Evolutionary conservation across 2,797 vertebrate species (phyloP), one percentile per base, ranked within the genome.

Genomic region (Molothrus aeneus): DNA sequence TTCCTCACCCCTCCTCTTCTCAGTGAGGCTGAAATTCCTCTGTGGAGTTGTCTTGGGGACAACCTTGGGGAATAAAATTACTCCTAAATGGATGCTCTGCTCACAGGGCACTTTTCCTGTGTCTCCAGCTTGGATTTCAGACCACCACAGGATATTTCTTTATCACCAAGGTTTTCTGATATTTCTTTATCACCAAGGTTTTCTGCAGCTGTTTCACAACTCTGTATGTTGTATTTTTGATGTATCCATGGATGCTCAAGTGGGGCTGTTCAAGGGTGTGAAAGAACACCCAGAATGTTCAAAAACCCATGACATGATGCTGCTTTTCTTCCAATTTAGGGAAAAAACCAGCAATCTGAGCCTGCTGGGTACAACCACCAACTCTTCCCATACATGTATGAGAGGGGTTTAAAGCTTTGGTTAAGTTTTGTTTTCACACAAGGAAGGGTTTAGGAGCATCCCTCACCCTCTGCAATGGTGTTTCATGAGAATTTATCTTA

Each of bases 301-400:
- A 57, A 38, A 73, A 92, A 2, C 32, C 31, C 14, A 7, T 0
- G 3, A 12, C 45, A 36, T 0, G 4, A 51, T 48, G 65, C 43
- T 70, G 47, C 26, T 92, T 85, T 59, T 66, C 64, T 71, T 60
- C 82, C 72, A 26, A 11, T 66, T 91, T 60, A 60, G 82, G 85
- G 45, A 36, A 80, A 80, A 71, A 66, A 64, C 0, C 17, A 17
- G 56, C 56, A 36, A 43, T 14, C 43, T 50, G 34, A 47, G 69
- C 43, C 80, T 22, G 50, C 82, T 69, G 56, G 54, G 47, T 43
- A 80, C 54, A 45, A 36, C 10, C 74, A 42, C 10, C 75, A 42
- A 2, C 36, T 8, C 2, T 4, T 29, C 47, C 17, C 28, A 34
- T 5, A 7, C 12, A 9, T 0, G 1, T 11, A 32, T 0, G 9